Evolutionary conservation across 2,888 invertebrate species (phyloP).

Genomic region (Rhogogaster chlorosoma): DNA sequence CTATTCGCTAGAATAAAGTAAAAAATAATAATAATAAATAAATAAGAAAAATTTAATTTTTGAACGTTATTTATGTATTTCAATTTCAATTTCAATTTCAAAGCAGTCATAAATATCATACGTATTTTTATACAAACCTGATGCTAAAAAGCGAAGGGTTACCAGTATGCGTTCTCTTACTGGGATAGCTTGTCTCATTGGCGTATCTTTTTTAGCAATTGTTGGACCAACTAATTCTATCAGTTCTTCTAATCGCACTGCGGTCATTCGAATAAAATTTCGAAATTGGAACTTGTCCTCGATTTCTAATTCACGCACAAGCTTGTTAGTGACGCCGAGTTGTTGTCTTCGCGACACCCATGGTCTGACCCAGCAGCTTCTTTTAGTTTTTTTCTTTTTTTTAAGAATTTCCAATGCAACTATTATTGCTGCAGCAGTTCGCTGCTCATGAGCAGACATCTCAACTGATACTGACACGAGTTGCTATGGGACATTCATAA

Average conservation of each 20-base stretch:
- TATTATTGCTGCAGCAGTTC: constrained; percentile 25
- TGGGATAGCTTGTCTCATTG: too few species aligned
- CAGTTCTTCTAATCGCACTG: too few species aligned
- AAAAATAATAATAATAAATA: too few species aligned
- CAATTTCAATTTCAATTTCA: too few species aligned
- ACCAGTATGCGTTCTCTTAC: too few species aligned
- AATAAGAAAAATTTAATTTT: too few species aligned
- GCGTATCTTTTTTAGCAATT: constrained; percentile 13
- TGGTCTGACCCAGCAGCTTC: background rate
- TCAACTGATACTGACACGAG: background rate
- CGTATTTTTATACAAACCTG: too few species aligned
- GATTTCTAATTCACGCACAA: constrained; percentile 3
- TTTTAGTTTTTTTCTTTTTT: background rate
- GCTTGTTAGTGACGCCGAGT: background rate
- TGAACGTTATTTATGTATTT: too few species aligned
- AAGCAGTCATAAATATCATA: too few species aligned
- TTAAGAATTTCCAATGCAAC: constrained; percentile 18
- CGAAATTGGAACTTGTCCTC: constrained; percentile 24
- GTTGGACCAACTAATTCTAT: too few species aligned
- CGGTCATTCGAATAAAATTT: constrained; percentile 42
- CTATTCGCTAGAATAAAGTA: too few species aligned
- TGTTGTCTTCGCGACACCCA: background rate
- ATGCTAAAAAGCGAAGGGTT: too few species aligned
- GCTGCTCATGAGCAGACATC: constrained; percentile 35
- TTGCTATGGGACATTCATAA: background rate